A percentile compares a stretch with the other conserved stretches of the same genome.
Conservation (phyloP, 2,113 vertebrate genomes). For the Thunnus thynnus region DNA sequence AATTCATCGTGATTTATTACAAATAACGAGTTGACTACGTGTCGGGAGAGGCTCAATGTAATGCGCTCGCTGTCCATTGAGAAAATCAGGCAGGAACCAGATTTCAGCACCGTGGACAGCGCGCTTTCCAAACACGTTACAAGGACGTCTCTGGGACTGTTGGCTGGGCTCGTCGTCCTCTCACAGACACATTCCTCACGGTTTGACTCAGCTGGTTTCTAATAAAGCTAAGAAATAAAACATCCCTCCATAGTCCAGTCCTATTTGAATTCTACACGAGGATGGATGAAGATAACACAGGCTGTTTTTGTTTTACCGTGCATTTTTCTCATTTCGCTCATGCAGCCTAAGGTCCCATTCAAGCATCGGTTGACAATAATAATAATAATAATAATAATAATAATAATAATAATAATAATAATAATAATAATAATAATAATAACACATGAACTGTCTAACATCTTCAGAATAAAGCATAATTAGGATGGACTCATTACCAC, state of each 20-base stretch:
- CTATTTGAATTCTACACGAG: constrained; percentile 21
- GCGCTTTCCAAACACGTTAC: constrained; percentile 47
- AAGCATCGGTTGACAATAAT: not conserved
- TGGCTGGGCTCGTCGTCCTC: constrained; percentile 12
- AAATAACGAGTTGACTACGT: not conserved
- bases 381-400: not conserved
- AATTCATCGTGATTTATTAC: not conserved
- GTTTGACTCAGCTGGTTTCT: constrained; percentile 23
- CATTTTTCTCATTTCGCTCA: not conserved
- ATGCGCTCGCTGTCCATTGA: constrained; percentile 47
- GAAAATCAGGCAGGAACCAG: constrained; percentile 25
- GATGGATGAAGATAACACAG: not conserved
- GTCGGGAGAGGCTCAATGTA: not conserved
- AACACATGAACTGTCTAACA: not conserved
- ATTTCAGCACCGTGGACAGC: constrained; percentile 83
- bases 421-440: not conserved
- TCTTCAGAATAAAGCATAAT: not conserved
- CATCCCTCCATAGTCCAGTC: not conserved
- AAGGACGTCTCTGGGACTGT: constrained; percentile 46
- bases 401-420: not conserved
- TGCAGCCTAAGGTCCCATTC: not conserved
- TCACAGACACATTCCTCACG: constrained; percentile 6
- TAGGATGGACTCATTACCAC: too few relatives aligned
- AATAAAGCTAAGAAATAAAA: not conserved
- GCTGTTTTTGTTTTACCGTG: not conserved